Conservation (phyloP, 2,113 vertebrate genomes). For the Platanista minor region DNA sequence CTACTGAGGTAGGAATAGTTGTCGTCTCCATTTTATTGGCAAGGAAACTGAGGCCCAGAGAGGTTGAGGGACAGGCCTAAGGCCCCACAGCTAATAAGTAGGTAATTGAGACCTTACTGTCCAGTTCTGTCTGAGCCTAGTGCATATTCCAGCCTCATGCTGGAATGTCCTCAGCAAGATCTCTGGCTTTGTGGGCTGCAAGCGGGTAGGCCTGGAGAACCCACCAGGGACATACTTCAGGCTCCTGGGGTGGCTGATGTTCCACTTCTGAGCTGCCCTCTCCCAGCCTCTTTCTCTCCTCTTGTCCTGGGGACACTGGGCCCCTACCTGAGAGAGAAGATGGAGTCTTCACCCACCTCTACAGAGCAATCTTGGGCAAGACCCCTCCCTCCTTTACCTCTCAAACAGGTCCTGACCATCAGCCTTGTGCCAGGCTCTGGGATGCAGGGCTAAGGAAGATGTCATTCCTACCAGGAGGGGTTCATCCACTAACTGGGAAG, state of each 20-base stretch:
- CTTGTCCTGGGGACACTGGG: neutral
- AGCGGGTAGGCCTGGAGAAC: neutral
- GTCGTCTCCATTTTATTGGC: neutral
- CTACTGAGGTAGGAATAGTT: neutral
- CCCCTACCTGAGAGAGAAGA: neutral
- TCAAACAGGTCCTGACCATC: neutral
- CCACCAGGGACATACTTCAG: no score
- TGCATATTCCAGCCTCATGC: neutral
- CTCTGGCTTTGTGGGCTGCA: neutral
- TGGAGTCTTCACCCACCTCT: neutral
- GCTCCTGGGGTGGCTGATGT: neutral
- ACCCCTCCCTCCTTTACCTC: neutral
- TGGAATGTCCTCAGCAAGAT: neutral
- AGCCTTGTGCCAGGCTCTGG: neutral
- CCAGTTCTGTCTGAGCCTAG: neutral
- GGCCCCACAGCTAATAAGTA: neutral
- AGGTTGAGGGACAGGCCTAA: neutral
- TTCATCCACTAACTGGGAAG: neutral
- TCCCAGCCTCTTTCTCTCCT: neutral
- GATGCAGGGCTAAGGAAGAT: neutral
- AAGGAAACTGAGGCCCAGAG: neutral
- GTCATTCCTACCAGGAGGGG: neutral
- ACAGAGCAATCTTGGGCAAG: neutral
- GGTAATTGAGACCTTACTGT: neutral
- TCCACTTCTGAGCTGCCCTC: neutral